Evolutionary conservation across 2,797 vertebrate species (phyloP), one percentile per base, ranked within the genome.

Genomic region (Gymnopithys bicolor): DNA sequence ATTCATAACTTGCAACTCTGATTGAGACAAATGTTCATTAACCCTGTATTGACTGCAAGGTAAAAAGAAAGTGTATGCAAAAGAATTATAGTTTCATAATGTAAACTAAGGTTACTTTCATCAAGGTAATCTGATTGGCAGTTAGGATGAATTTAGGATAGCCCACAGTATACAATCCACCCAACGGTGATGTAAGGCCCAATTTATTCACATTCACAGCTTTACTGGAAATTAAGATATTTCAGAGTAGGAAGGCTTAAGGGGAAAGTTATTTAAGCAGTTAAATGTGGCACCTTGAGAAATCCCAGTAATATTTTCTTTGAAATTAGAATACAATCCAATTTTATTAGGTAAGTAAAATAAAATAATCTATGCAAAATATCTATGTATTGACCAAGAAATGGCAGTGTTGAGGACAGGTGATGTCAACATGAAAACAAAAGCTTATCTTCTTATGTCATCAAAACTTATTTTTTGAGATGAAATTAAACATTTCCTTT

Each of bases 401-500:
- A 53, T 69, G 9, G 43, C 37, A 55, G 7, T 25, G 28, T 41
- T 71, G 58, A 90, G 7, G 30, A 75, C 23, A 86, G 37, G 13
- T 10, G 56, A 49, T 81, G 68, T 60, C 49, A 88, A 81, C 9
- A 51, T 11, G 9, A 78, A 85, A 88, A 80, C 19, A 75, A 84
- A 88, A 75, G 5, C 17, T 8, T 85, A 67, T 91, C 60, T 77
- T 70, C 37, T 81, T 45, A 60, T 56, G 30, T 86, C 76, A 68
- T 56, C 66, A 83, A 89, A 87, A 30, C 14, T 83, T 71, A 35
- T 79, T 64, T 35, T 46, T 89, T 24, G 32, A 71, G 19, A 48
- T 35, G 8, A 88, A 91, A 94, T 88, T 12, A 71, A 93, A 62
- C n/a, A 81, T 68, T 90, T 86, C 41, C 37, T 70, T 93, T 68